Evolutionary conservation across 2,113 vertebrate species (phyloP), one percentile per base, ranked within the genome.

Genomic region (Oceanodroma tethys): DNA sequence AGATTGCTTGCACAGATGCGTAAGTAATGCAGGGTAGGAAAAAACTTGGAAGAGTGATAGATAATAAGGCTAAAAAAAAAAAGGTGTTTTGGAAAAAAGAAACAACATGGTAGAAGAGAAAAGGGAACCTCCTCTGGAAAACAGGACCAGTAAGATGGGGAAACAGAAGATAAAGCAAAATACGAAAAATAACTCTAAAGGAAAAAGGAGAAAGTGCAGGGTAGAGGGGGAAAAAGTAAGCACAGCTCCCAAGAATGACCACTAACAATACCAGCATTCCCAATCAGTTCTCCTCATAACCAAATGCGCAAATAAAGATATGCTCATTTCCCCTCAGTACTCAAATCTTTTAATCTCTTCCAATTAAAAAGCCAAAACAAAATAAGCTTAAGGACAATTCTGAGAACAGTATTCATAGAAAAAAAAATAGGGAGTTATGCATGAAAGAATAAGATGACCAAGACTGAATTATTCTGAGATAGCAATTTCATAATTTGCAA

Each of bases 391-490:
- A 87, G 22, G 9, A 76, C 19, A 48, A 85, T 55, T 88, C 36
- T 14, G 18, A 84, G 56, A 84, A 52, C 2, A 56, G 22, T 20
- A 72, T 65, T 81, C 32, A 43, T 4, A 71, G 38, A 26, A 81
- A 42, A 55, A 60, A 70, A 47, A 21, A 1, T 8, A 42, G 12
- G 2, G 56, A 65, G 10, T 45, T 73, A 76, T 0, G 0, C 38
- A 40, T 48, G 25, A 82, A 81, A 86, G 32, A 81, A 20, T 72
- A 88, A 67, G 21, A 87, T 17, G 34, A 63, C 48, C 32, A 26
- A 75, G 43, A 59, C 22, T 23, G 60, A 87, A 65, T 66, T 53
- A 56, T n/a, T 91, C 73, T 8, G 17, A 81, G 32, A 53, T 0
- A 40, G 59, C 5, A 74, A 89, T 84, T 89, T 89, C 62, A 6